Conservation (phyloP, 2,113 vertebrate genomes). For the Phodopus roborovskii region DNA sequence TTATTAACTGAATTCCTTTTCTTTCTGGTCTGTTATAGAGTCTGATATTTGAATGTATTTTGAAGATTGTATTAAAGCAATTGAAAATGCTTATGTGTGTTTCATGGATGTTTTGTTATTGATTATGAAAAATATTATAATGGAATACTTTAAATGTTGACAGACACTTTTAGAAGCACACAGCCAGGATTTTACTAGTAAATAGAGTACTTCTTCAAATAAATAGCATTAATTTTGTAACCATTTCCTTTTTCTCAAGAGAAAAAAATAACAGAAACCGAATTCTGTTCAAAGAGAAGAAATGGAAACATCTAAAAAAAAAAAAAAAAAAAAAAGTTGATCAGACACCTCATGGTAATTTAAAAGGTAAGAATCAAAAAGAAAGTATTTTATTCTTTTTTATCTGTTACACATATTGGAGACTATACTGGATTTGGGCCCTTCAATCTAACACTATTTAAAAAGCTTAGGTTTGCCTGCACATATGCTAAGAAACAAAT, state of each 20-base stretch:
- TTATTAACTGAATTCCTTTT: constrained; percentile 2
- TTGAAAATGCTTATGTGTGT: constrained; percentile 41
- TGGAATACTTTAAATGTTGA: neutral
- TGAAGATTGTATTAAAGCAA: neutral
- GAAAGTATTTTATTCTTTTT: constrained; percentile 74
- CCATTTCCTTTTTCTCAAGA: constrained; percentile 45
- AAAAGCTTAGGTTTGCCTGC: neutral
- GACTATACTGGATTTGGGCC: constrained; percentile 71
- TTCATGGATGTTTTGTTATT: neutral
- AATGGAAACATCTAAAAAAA: constrained; percentile 59
- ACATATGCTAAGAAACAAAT: neutral
- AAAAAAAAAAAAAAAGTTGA: constrained; percentile 78
- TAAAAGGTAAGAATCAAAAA: constrained; percentile 75
- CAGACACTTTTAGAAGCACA: neutral
- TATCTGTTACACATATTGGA: constrained; percentile 72
- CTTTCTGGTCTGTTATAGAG: neutral
- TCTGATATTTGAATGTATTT: constrained; percentile 10
- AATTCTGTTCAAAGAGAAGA: constrained; percentile 71
- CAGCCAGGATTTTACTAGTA: constrained; percentile 7
- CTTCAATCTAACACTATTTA: constrained; percentile 56
- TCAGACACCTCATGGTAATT: constrained; percentile 78
- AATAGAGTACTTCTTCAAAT: constrained; percentile 75
- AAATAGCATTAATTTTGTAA: constrained; percentile 81
- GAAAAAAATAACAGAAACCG: neutral
- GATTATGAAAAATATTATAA: constrained; percentile 30